A percentile compares a stretch with the other conserved stretches of the same genome.
Evolutionary conservation across 1,140 invertebrate species (phyloP).

Genomic region (Drosophila virilis): DNA sequence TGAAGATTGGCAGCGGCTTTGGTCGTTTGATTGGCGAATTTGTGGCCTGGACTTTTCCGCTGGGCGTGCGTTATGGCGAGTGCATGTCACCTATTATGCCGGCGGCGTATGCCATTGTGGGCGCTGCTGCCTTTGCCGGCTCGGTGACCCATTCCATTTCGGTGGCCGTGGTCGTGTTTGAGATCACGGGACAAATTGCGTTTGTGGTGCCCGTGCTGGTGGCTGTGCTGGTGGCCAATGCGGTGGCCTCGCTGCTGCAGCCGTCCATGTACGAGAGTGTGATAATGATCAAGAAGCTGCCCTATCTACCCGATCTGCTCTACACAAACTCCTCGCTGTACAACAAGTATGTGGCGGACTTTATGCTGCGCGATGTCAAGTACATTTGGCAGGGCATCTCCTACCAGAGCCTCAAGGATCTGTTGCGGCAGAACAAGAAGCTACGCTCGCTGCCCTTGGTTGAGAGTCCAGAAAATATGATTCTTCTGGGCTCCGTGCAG

Average conservation of each 20-base stretch:
- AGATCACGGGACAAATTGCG: conserved; percentile 99
- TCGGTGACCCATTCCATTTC: conserved; percentile 99
- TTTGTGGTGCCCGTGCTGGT: conserved; percentile 99
- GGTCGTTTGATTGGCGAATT: conserved; percentile 96
- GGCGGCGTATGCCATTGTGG: conserved; percentile 95
- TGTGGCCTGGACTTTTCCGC: conserved; percentile 96
- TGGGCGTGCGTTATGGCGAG: conserved; percentile 94
- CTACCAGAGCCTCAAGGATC: conserved; percentile 92
- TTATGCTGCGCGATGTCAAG: conserved; percentile 96
- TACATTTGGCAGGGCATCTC: conserved; percentile 96
- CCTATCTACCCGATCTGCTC: conserved; percentile 91
- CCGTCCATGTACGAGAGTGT: conserved; percentile 99
- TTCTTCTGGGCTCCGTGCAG: conserved; percentile 96
- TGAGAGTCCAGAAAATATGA: conserved; percentile 95
- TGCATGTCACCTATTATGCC: conserved; percentile 95
- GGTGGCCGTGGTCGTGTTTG: conserved; percentile 98
- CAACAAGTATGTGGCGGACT: conserved; percentile 96
- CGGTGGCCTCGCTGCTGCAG: conserved; percentile 95
- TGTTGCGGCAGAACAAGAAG: conserved; percentile 88
- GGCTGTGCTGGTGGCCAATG: conserved; percentile 96
- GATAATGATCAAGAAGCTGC: conserved; percentile 98
- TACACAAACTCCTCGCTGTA: conserved; percentile 90
- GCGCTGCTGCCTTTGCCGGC: conserved; percentile 97
- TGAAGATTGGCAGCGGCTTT: conserved; percentile 96
- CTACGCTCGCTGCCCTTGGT: conserved; percentile 95